Evolutionary conservation across 1,140 invertebrate species (phyloP).

Genomic region (Musca domestica): DNA sequence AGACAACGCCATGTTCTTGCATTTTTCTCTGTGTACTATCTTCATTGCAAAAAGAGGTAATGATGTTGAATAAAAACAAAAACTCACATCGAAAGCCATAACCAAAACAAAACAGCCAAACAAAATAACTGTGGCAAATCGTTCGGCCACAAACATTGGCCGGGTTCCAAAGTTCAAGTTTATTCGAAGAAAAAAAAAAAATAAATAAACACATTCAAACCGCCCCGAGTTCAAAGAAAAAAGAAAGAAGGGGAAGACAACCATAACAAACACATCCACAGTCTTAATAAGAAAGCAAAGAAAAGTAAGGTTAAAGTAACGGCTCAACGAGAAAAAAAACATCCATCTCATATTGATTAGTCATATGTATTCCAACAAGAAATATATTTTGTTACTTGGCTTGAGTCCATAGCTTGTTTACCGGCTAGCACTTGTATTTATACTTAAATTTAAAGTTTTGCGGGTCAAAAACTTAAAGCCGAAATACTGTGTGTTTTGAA

Average conservation of each 20-base stretch:
- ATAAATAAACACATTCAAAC: not conserved
- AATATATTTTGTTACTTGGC: too few species aligned
- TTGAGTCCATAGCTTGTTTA: too few species aligned
- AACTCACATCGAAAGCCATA: not conserved
- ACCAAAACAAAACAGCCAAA: not conserved
- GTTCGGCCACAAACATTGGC: slow-evolving; percentile 4
- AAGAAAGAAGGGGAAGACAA: not conserved
- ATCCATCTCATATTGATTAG: slow-evolving; percentile 18
- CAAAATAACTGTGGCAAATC: slow-evolving; percentile 14
- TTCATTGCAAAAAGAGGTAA: too few species aligned
- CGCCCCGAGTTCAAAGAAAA: not conserved
- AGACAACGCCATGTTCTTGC: too few species aligned
- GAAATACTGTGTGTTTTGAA: too few species aligned
- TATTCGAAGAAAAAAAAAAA: not conserved
- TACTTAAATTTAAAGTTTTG: too few species aligned
- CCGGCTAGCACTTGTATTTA: too few species aligned
- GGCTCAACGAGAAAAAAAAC: not conserved
- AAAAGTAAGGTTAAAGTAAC: slow-evolving; percentile 7
- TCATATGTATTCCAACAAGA: slow-evolving; percentile 1
- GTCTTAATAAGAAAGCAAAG: not conserved
- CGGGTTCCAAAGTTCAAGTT: slow-evolving; percentile 20
- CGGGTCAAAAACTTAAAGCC: too few species aligned
- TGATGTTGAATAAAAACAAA: too few species aligned
- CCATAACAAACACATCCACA: not conserved
- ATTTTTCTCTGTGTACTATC: too few species aligned